Evolutionary conservation across 2,113 vertebrate species (phyloP).

Genomic region (Ptychochromis oligacanthus): DNA sequence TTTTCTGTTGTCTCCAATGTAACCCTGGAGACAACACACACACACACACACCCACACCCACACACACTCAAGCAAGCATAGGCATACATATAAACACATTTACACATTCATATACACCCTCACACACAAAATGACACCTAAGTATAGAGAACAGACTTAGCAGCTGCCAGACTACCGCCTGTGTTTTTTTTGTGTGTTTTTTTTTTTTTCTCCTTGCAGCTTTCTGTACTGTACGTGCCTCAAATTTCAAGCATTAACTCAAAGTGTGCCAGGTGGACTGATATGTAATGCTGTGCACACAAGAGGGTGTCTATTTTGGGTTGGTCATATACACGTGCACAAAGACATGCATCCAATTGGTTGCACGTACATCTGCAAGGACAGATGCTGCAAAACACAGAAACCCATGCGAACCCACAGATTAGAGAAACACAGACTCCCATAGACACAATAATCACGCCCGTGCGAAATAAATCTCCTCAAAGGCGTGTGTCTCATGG

Average conservation of each 20-base stretch:
- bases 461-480: constrained; percentile 65
- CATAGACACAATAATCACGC: constrained; percentile 51
- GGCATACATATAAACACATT: constrained; percentile 33
- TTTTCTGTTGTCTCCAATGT: constrained; percentile 58
- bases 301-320: constrained; percentile 53
- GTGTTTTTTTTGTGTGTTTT: constrained; percentile 18
- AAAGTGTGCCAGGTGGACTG: constrained; percentile 57
- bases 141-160: constrained; percentile 67
- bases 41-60: not conserved
- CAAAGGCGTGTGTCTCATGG: constrained; percentile 58
- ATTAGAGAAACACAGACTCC: constrained; percentile 44
- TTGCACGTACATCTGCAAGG: not conserved
- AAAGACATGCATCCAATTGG: not conserved
- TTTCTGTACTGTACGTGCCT: constrained; percentile 72
- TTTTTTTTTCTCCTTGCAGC: constrained; percentile 41
- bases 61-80: not conserved
- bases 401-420: not conserved
- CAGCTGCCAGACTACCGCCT: constrained; percentile 71
- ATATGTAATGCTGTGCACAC: constrained; percentile 45
- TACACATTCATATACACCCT: constrained; percentile 35
- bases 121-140: constrained; percentile 63
- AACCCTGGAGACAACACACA: not conserved
- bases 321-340: not conserved
- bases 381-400: not conserved
- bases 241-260: constrained; percentile 75